Percentiles rank a stretch among this genome's conserved stretches.
Evolutionary conservation across 2,888 invertebrate genomes (phyloP).

Genomic region (Campoplex nolae): DNA sequence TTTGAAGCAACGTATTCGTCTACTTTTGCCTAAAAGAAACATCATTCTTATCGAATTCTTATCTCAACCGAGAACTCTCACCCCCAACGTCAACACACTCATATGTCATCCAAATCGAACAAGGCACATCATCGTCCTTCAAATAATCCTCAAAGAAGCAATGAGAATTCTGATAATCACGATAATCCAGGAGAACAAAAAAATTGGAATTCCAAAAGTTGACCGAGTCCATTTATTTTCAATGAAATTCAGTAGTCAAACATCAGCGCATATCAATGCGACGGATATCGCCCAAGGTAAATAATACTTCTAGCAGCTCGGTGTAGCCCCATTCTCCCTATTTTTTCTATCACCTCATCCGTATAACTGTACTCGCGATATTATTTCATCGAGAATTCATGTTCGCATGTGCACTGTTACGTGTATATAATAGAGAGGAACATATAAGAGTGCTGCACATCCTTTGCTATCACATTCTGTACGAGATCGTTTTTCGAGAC

Average conservation of each 20-base stretch:
- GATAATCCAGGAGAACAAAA: neutral
- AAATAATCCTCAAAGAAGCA: neutral
- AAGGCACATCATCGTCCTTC: neutral
- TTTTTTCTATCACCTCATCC: neutral
- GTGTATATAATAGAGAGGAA: slow-evolving; percentile 1
- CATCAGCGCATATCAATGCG: slow-evolving; percentile 4
- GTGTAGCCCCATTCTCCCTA: neutral
- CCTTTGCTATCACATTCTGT: slow-evolving; percentile 2
- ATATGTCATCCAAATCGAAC: neutral
- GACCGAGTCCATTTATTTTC: neutral
- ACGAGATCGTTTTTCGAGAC: slow-evolving; percentile 21
- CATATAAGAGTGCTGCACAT: slow-evolving; percentile 19
- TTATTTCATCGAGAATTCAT: slow-evolving; percentile 70
- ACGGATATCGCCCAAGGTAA: neutral
- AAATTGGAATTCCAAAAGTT: neutral
- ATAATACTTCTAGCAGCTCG: neutral
- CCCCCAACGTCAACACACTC: neutral
- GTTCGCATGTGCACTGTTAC: neutral
- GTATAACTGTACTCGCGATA: slow-evolving; percentile 63
- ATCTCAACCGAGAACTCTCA: neutral
- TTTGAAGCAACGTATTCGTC: too few species aligned
- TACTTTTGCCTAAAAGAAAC: neutral
- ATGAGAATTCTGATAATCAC: neutral
- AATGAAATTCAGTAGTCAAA: slow-evolving; percentile 7
- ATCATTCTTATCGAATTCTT: neutral